Evolutionary conservation across 2,797 vertebrate genomes (phyloP), one percentile per base, ranked within the genome.

Genomic region (Bucorvus abyssinicus): DNA sequence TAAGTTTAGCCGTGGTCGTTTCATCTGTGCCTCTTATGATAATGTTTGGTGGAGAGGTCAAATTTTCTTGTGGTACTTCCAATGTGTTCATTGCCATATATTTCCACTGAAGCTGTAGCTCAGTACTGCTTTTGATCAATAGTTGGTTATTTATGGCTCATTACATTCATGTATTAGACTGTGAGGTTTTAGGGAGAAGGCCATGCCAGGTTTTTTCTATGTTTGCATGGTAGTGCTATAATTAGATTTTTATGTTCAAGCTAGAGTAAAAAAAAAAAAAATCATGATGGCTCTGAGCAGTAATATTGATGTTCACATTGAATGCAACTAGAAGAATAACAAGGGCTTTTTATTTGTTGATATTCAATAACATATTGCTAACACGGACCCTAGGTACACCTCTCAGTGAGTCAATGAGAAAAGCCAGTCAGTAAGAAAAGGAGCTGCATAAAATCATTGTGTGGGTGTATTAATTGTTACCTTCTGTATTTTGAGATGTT

Each of bases 161-260:
- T 91, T 94, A 90, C 50, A 32, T 65, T 47, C 30, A 7, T 1
- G 0, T 61, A 52, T 42, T 56, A 40, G 53, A 42, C 32, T 81
- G n/a, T 45, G 63, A 94, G 21, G 5, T 89, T 82, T 87, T 53
- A 77, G 22, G 32, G 29, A 65, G 36, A 38, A 89, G 32, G 20
- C 49, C 19, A 10, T 10, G 15, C 2, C 3, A 83, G 11, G 1
- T 7, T n/a, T 84, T 82, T 45, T 57, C 7, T 16, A 0, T 67
- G 30, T 84, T 93, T 94, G 34, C 26, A 40, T n/a, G 14, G 55
- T 40, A 26, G 40, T 71, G n/a, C 27, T 81, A 20, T 75, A 88
- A 80, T 75, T 78, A 89, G 42, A 9, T 92, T 94, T 94, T 94
- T 90, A 75, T 88, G 21, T 87, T 70, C 45, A 84, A 47, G 7